Conservation (phyloP, 1,140 invertebrate species). For the Aleiodes sp. region DNA sequence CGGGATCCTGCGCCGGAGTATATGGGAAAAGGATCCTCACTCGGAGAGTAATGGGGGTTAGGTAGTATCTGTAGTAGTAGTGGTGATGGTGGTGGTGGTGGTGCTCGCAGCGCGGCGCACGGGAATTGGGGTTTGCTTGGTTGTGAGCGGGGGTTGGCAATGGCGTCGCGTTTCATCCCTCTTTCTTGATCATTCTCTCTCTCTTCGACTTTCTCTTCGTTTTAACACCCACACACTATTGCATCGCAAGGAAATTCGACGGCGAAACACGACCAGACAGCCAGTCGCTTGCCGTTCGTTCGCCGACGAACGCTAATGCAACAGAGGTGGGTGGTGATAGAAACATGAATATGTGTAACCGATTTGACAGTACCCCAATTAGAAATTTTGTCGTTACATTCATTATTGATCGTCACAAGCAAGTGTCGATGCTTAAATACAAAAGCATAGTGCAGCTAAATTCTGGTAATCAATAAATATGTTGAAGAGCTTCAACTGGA, state of each 20-base stretch:
- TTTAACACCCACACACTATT: conserved; percentile 41
- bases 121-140: conserved; percentile 16
- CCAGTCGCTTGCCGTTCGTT: conserved; percentile 65
- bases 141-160: conserved; percentile 17
- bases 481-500: neutral
- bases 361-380: neutral
- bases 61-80: too few species aligned
- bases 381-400: neutral
- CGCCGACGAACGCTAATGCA: conserved; percentile 51
- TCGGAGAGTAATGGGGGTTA: neutral
- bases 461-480: neutral
- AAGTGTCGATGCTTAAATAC: neutral
- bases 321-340: conserved; percentile 4
- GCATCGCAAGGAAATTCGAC: conserved; percentile 52
- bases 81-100: too few species aligned
- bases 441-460: neutral
- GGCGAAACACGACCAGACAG: conserved; percentile 57
- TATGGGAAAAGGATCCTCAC: neutral
- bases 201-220: conserved; percentile 39
- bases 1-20: neutral
- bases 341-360: conserved; percentile 36
- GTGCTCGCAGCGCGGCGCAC: neutral
- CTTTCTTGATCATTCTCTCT: conserved; percentile 34
- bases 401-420: neutral
- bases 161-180: conserved; percentile 25